Evolutionary conservation across 2,888 invertebrate genomes (phyloP), one percentile per base, ranked within the genome.

Genomic region (Lasioglossum pauxillum): DNA sequence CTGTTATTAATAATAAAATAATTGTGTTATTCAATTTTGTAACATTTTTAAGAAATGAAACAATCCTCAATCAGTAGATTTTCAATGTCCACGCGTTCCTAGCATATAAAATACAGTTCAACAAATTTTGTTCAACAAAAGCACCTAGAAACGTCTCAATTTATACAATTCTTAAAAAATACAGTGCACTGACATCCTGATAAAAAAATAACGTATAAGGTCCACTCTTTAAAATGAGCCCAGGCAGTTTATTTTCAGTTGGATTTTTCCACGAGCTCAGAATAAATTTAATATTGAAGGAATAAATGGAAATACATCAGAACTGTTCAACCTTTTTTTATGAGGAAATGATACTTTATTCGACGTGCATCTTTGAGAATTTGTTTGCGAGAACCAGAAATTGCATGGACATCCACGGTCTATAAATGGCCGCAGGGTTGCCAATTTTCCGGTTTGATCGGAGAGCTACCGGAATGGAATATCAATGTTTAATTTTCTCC

Each of bases 401-500:
- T 27, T 27, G 60, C 27, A 60, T 14, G 60, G 27, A 60, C 60
- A 60, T 60, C 27, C 60, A 27, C 14, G 1, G 5, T 27, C 60
- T 60, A 27, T 60, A 60, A 60, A 27, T 27, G 60, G 60, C 60
- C 60, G 60, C 60, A 60, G 27, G 60, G 60, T 60, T 27, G 60
- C 60, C 27, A 60, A 60, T 60, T 60, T 60, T 60, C 60, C 60
- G 60, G 60, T 60, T 60, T 60, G 60, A 60, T 60, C 60, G 14
- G 12, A 60, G 60, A 27, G 60, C 60, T 60, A 60, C 60, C 60
- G 60, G 60, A 60, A 60, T 60, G 60, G 60, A 60, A 60, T 27
- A 60, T 60, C 60, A 60, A 27, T 60, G 60, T 60, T 60, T 60
- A 60, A 60, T 60, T 60, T 60, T 60, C 60, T 60, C 60, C 27